Conservation (phyloP, 2,797 vertebrate genomes). For the Dryobates pubescens region DNA sequence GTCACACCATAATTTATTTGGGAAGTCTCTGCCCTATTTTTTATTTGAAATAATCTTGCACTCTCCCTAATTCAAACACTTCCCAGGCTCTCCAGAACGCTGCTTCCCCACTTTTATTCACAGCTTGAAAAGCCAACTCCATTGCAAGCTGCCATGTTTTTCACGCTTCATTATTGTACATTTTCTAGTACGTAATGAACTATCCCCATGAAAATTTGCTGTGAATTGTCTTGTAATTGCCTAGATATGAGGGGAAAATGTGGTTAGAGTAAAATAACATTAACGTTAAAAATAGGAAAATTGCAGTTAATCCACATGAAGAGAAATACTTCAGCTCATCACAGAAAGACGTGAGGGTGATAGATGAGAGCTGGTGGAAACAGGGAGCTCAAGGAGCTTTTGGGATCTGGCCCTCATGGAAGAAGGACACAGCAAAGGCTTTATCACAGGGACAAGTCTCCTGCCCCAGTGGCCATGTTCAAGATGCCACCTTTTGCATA, state of each 20-base stretch:
- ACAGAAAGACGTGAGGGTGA: neutral
- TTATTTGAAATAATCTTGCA: neutral
- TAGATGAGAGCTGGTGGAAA: neutral
- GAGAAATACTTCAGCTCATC: conserved; percentile 11
- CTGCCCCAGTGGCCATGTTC: neutral
- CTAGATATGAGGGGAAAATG: conserved; percentile 47
- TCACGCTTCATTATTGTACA: conserved; percentile 60
- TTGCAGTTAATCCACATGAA: conserved; percentile 42
- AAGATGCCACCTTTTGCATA: neutral
- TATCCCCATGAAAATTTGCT: conserved; percentile 64
- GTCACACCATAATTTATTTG: neutral
- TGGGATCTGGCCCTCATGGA: neutral
- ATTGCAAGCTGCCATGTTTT: conserved; percentile 54
- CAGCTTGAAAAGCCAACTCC: neutral
- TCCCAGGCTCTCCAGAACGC: neutral
- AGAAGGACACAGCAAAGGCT: neutral
- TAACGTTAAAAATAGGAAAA: conserved; percentile 56
- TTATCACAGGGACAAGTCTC: fast-evolving
- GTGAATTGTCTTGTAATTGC: conserved; percentile 68
- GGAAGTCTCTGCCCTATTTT: neutral
- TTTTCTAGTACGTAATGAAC: conserved; percentile 54
- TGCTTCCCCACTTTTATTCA: conserved; percentile 6
- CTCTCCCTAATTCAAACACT: neutral
- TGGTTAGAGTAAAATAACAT: conserved; percentile 55
- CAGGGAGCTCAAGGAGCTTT: fast-evolving